A percentile compares a stretch with the other conserved stretches of the same genome.
These are phyloP conservation scores for Pyrocephalus nanus DNA, from an alignment of 2,797 vertebrate genomes.

Conservation along the genomic window DNA sequence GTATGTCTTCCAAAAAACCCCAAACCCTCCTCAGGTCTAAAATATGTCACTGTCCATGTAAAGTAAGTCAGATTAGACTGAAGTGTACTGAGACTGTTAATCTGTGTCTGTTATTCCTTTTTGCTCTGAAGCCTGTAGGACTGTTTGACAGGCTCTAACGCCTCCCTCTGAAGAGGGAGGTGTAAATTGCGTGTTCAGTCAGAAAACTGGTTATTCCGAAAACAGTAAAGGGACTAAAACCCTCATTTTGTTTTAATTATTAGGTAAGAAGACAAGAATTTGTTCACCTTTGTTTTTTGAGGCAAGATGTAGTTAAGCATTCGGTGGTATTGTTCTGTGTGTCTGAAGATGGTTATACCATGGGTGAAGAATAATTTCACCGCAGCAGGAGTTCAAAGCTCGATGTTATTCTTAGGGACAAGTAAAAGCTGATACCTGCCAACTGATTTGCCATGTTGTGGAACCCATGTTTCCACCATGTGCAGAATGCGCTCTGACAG, in stretches of 20 bases:
- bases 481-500: slow-evolving; percentile 29
- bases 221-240: background rate
- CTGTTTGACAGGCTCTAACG: background rate
- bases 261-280: background rate
- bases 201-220: background rate
- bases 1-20: background rate
- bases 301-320: background rate
- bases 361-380: background rate
- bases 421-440: background rate
- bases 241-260: background rate
- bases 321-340: background rate
- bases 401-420: background rate
- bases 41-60: background rate
- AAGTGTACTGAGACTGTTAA: background rate
- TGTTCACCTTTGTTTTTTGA: background rate
- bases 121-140: background rate
- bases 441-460: background rate
- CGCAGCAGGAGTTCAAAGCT: background rate
- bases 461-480: background rate
- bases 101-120: background rate
- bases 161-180: background rate
- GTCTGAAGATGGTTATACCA: background rate
- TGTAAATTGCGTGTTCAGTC: background rate
- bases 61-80: background rate
- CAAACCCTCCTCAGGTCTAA: background rate